Conservation (phyloP, 1,140 invertebrate genomes). For the Antheraea mylitta region DNA sequence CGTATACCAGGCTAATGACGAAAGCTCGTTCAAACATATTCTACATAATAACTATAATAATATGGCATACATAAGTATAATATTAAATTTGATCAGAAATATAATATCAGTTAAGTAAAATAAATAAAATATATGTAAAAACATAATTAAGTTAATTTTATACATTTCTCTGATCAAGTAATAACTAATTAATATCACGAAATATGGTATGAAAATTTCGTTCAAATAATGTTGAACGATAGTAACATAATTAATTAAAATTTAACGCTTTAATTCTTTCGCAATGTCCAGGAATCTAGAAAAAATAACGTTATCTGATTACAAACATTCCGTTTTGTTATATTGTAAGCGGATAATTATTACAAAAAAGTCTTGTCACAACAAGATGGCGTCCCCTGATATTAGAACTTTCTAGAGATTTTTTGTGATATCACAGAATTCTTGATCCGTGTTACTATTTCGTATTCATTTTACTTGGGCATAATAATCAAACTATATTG, state of each 20-base stretch:
- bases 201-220: constrained; percentile 43
- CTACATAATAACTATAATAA: constrained; percentile 50
- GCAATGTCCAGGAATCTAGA: neutral
- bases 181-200: constrained; percentile 59
- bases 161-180: constrained; percentile 11
- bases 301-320: neutral
- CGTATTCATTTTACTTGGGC: too few relatives aligned
- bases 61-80: constrained; percentile 46
- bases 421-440: too few relatives aligned
- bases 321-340: neutral
- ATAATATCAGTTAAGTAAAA: neutral
- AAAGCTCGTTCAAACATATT: constrained; percentile 69
- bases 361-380: too few relatives aligned
- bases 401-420: too few relatives aligned
- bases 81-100: constrained; percentile 15
- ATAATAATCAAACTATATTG: too few relatives aligned
- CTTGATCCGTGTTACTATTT: too few relatives aligned
- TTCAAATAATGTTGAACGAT: neutral
- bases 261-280: too few relatives aligned
- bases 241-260: too few relatives aligned
- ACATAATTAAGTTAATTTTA: neutral
- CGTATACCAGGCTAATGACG: constrained; percentile 72
- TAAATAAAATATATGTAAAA: neutral
- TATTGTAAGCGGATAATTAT: too few relatives aligned
- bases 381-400: too few relatives aligned